Evolutionary conservation across 2,113 vertebrate genomes (phyloP), one percentile per base, ranked within the genome.

Genomic region (Ammospiza nelsoni): DNA sequence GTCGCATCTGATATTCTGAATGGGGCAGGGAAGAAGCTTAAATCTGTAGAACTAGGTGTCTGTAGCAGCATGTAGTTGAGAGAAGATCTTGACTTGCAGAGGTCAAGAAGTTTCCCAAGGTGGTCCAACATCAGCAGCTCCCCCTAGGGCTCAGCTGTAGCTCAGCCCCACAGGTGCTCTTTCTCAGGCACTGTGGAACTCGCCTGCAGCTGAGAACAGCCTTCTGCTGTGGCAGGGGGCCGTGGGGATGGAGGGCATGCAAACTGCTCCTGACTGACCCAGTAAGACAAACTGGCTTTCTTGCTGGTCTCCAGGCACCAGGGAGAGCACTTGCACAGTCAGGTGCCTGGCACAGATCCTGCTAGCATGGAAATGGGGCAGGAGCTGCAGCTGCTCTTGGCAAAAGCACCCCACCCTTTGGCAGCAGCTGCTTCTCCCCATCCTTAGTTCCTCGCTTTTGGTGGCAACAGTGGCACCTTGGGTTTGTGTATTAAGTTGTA

Each of bases 401-500:
- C 33, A 77, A 84, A 94, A 90, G 62, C 51, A 92, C 39, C 63
- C 92, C 78, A 48, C 68, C 62, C 85, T 79, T 82, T 14, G 75
- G 43, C 2, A 72, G 65, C 79, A 88, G 68, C 92, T 92, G 90
- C 68, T 92, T 86, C 91, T 78, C 78, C 76, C 88, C 90, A 81
- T 74, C 59, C 48, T 93, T 86, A 84, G 72, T 35, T 95, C 61
- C 79, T 90, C 33, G 6, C 61, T 89, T 88, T 84, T 77, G 73
- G 48, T 86, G 89, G 85, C 94, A 95, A 96, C 75, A 96, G 43
- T 66, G 85, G 73, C 89, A 87, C 89, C 65, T 63, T 78, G 76
- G 80, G 16, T 93, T 95, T 93, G 80, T 89, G 83, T 63, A 75
- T 95, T 93, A 93, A 92, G 84, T 93, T 87, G 94, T 94, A 96